Evolutionary conservation across 2,797 vertebrate species (phyloP), one percentile per base, ranked within the genome.

Genomic region (Microhierax caerulescens): DNA sequence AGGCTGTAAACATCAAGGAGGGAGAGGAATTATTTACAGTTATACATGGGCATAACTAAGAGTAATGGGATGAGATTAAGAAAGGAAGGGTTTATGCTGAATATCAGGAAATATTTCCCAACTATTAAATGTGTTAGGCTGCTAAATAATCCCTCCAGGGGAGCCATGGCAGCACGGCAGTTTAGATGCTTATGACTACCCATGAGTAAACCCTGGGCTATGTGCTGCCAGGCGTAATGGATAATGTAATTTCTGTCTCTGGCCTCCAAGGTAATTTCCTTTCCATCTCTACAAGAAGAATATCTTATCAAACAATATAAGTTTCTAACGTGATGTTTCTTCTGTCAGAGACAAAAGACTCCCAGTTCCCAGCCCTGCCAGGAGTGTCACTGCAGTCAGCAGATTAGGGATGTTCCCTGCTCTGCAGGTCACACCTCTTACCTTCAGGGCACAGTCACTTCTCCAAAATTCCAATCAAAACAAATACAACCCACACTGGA

Each of bases 21-120:
- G 23, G 32, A 91, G 68, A 89, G 43, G 87, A 93, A 74, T 78
- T 77, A 70, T 93, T 95, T 96, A 48, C 45, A 60, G 54, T 85
- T 82, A 6, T 57, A 70, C 20, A 20, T 36, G 60, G 57, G 18
- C 57, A 95, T 80, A 93, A 57, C 67, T 67, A 74, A 96, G 90
- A 95, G 70, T 86, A 95, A 95, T 94, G 81, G 63, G 60, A 70
- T 27, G 41, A 95, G 93, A 95, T 92, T 93, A 94, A 81, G 77
- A 91, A 75, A 85, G 63, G 59, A 85, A 85, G 41, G 37, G 48
- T 77, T 95, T 67, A 82, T 74, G 39, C 59, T 57, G 79, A 88
- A n/a, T 73, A 95, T 79, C 67, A 47, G 60, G 80, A 93, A 93
- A 80, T 57, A 87, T 87, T 94, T 96, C 90, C 74, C 74, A 22